Percentiles rank a stretch among this genome's conserved stretches.
Evolutionary conservation across 1,140 invertebrate genomes (phyloP).

Genomic region (Apolygus lucorum): DNA sequence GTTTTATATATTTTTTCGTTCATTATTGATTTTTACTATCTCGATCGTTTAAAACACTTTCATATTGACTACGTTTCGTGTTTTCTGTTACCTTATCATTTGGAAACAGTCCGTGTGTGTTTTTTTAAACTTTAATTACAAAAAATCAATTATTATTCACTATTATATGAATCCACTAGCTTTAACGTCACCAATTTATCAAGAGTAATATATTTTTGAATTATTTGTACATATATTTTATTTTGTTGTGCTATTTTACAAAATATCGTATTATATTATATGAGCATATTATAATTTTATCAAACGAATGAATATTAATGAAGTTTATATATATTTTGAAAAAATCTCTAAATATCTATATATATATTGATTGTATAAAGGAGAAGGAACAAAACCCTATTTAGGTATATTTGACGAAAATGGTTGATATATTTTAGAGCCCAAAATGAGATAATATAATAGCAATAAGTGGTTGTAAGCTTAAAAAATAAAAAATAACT

Average conservation of each 20-base stretch:
- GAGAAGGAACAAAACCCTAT: slow-evolving; percentile 2
- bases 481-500: neutral
- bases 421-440: slow-evolving; percentile 10
- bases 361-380: slow-evolving; percentile 2
- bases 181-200: slow-evolving; percentile 9
- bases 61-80: neutral
- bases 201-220: slow-evolving; percentile 5
- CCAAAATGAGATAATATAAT: slow-evolving; percentile 1
- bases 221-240: slow-evolving; percentile 11
- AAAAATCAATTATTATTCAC: slow-evolving; percentile 10
- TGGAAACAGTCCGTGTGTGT: slow-evolving; percentile 1
- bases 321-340: neutral
- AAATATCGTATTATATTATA: too few relatives aligned
- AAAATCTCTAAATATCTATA: slow-evolving; percentile 8
- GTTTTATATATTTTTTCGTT: too few relatives aligned
- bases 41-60: neutral
- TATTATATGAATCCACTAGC: slow-evolving; percentile 1
- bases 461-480: slow-evolving; percentile 15
- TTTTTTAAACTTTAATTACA: neutral
- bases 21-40: neutral
- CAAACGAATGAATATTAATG: slow-evolving; percentile 11
- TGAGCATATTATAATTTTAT: neutral
- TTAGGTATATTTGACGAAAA: slow-evolving; percentile 12
- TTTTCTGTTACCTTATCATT: slow-evolving; percentile 14
- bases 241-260: slow-evolving; percentile 12